phyloP scores from a whole-genome alignment of 2,888 invertebrate species.

The Neuroscelio doddi region DNA sequence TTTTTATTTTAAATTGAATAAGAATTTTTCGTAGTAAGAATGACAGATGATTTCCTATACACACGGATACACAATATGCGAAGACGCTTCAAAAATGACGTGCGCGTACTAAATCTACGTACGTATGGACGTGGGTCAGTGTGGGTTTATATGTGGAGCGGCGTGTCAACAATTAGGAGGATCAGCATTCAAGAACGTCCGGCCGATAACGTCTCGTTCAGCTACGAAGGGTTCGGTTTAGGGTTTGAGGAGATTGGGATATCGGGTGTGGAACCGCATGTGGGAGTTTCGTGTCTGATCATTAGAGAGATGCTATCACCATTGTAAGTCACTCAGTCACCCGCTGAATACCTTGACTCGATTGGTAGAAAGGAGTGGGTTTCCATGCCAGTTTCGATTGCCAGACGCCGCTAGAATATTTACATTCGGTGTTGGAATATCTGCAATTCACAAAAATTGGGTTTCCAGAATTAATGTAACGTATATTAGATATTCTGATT shows the following conservation, averaged over 20 bases:
- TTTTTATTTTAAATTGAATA: too few species aligned
- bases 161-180: conserved; percentile 68
- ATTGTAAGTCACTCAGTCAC: conserved; percentile 67
- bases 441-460: too few species aligned
- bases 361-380: conserved; percentile 54
- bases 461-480: too few species aligned
- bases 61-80: too few species aligned
- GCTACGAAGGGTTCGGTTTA: conserved; percentile 48
- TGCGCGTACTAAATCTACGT: too few species aligned
- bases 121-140: conserved; percentile 1
- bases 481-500: too few species aligned
- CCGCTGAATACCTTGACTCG: conserved; percentile 57
- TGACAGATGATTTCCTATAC: too few species aligned
- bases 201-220: conserved; percentile 61
- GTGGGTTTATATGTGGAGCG: conserved; percentile 41
- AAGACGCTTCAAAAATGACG: conserved; percentile 27
- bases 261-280: conserved; percentile 48
- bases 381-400: conserved; percentile 16
- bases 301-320: conserved; percentile 68
- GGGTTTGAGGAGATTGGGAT: conserved; percentile 49
- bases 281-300: conserved; percentile 69
- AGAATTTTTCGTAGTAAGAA: too few species aligned
- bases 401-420: neutral
- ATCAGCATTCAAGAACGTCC: conserved; percentile 63
- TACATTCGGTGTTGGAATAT: too few species aligned